Evolutionary conservation across 2,888 invertebrate species (phyloP), one percentile per base, ranked within the genome.

Genomic region (Drosophila meridionalis): DNA sequence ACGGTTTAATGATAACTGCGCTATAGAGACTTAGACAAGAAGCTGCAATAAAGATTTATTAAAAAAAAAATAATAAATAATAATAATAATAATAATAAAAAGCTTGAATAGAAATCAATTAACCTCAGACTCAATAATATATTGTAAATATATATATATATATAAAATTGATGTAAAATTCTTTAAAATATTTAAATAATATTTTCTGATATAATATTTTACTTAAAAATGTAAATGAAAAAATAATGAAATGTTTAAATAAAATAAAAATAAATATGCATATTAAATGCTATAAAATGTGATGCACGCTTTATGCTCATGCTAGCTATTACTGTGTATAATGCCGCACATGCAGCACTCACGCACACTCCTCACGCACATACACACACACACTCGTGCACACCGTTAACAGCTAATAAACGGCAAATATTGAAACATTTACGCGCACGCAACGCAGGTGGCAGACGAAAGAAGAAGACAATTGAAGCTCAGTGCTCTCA

Each of bases 391-490:
- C 28, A 4, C 7, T 5, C 14, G 28, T 9, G 40, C 30, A n/a
- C 5, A 42, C 9, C 47, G 53, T 57, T 77, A 61, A 70, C 80
- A 76, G 84, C 84, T 84, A 87, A 87, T 84, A 87, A 84, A 76
- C 69, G 72, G 74, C 57, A 87, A 84, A 86, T 80, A 84, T 84
- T 84, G 78, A 82, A 87, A 82, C 84, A 80, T 83, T 84, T 78
- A 76, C 63, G 71, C 69, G 78, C 84, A 84, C 82, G 84, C 84
- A 83, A 83, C 70, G 59, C 65, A 71, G 69, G 40, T 53, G 59
- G 14, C 40, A 38, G 50, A 30, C 12, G 59, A 28, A 55, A 57
- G 30, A 26, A 61, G 62, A 50, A 67, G 68, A 72, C 76, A 72
- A 72, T 73, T 67, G 47, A 55, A 48, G 68, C 73, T 47, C 69